Evolutionary conservation across 2,888 invertebrate genomes (phyloP).

Genomic region (Melieria picta): DNA sequence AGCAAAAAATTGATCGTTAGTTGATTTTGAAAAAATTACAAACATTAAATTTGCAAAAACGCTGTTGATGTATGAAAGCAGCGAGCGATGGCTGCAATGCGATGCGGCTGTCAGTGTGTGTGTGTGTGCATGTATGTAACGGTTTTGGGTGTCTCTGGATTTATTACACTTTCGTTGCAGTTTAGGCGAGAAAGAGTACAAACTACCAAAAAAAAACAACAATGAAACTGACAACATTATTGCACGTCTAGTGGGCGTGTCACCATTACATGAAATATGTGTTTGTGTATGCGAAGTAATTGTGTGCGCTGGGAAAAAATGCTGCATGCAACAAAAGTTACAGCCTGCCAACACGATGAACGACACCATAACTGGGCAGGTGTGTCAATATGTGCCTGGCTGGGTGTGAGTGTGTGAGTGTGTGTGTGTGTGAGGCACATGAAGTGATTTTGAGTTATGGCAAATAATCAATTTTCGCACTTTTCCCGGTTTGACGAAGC

Average conservation of each 20-base stretch:
- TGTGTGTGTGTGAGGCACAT: not conserved
- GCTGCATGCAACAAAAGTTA: not conserved
- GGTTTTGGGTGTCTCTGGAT: not conserved
- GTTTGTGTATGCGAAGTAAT: not conserved
- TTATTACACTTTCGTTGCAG: not conserved
- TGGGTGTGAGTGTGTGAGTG: not conserved
- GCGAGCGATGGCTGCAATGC: constrained; percentile 3
- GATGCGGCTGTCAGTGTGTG: constrained; percentile 8
- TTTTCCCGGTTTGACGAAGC: not conserved
- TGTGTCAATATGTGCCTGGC: not conserved
- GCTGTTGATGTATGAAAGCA: not conserved
- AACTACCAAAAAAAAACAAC: not conserved
- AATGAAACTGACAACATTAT: no score
- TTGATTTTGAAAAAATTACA: not conserved
- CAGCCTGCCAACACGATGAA: not conserved
- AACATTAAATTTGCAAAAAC: not conserved
- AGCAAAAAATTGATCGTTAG: not conserved
- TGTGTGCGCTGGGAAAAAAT: not conserved
- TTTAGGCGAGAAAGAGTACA: not conserved
- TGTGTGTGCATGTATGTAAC: not conserved
- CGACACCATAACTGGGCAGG: not conserved
- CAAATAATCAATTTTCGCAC: not conserved
- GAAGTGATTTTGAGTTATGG: not conserved
- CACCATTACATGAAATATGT: not conserved
- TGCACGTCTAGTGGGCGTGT: no score